Percentiles rank a stretch among this genome's conserved stretches.
These are phyloP conservation scores for Dicroscelio sp. DNA, from an alignment of 2,888 invertebrate species.

Conservation along the genomic window DNA sequence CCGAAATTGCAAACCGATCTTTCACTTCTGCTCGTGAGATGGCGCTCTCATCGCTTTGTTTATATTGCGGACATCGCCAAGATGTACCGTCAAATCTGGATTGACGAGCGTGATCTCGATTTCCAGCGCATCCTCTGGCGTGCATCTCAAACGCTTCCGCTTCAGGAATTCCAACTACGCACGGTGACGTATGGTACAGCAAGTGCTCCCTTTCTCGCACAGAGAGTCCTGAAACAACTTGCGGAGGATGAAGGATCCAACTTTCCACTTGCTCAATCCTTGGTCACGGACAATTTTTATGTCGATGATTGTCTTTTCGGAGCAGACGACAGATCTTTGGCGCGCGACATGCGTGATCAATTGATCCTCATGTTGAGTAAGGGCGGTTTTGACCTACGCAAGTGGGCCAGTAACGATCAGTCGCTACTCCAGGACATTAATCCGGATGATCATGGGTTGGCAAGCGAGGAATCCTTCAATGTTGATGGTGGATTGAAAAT, in stretches of 20 bases:
- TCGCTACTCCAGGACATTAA: neutral
- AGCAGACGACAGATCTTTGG: neutral
- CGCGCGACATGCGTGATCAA: conserved; percentile 5
- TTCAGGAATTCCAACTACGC: neutral
- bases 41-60: conserved; percentile 20
- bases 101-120: neutral
- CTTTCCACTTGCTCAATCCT: neutral
- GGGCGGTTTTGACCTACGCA: conserved; percentile 47
- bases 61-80: conserved; percentile 60
- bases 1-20: conserved; percentile 1
- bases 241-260: too few relatives aligned
- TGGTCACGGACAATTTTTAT: neutral
- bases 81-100: conserved; percentile 45
- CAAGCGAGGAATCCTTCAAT: neutral
- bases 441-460: neutral
- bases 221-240: conserved; percentile 9
- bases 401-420: too few relatives aligned
- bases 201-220: neutral
- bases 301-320: conserved; percentile 59
- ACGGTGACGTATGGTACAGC: conserved; percentile 36
- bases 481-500: neutral
- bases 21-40: neutral
- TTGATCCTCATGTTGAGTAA: neutral
- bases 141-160: too few relatives aligned
- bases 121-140: conserved; percentile 1